These are phyloP conservation scores for Cerastoderma edule DNA, from an alignment of 2,888 invertebrate species.

Conservation along the genomic window DNA sequence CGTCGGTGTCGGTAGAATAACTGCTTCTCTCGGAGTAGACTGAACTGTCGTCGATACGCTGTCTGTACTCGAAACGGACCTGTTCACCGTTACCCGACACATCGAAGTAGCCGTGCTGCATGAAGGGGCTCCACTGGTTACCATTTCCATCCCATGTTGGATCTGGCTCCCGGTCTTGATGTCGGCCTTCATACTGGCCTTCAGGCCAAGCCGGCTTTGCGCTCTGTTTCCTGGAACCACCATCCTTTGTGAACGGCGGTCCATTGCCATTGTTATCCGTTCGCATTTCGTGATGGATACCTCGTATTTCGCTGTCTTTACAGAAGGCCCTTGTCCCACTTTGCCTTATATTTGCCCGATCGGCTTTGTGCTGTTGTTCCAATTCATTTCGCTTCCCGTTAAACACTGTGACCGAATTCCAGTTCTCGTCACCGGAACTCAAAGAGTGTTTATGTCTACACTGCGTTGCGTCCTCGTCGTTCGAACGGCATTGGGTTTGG, in stretches of 20 bases:
- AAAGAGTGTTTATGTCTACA: not conserved
- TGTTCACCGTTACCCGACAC: not conserved
- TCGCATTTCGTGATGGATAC: not conserved
- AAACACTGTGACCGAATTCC: not conserved
- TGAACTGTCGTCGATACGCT: not conserved
- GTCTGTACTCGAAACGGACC: conserved; percentile 16
- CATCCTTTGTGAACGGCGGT: too few relatives aligned
- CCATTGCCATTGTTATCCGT: too few relatives aligned
- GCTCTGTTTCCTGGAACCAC: not conserved
- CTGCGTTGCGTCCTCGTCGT: not conserved
- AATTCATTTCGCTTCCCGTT: not conserved
- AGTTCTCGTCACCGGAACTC: not conserved
- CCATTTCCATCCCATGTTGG: not conserved
- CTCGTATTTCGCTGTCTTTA: not conserved
- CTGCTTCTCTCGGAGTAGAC: conserved; percentile 30
- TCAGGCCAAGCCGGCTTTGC: not conserved
- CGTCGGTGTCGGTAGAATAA: conserved; percentile 27
- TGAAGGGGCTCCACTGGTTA: conserved; percentile 31
- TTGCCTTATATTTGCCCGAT: not conserved
- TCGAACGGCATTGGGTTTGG: not conserved
- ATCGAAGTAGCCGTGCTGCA: not conserved
- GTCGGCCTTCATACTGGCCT: not conserved
- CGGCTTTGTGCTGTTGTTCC: not conserved
- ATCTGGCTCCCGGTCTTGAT: not conserved
- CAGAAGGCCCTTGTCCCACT: not conserved